Percentiles rank a stretch among this genome's conserved stretches.
phyloP scores from a whole-genome alignment of 37 sponge, comb jelly and placozoan species.

The Chondrosia reniformis region DNA sequence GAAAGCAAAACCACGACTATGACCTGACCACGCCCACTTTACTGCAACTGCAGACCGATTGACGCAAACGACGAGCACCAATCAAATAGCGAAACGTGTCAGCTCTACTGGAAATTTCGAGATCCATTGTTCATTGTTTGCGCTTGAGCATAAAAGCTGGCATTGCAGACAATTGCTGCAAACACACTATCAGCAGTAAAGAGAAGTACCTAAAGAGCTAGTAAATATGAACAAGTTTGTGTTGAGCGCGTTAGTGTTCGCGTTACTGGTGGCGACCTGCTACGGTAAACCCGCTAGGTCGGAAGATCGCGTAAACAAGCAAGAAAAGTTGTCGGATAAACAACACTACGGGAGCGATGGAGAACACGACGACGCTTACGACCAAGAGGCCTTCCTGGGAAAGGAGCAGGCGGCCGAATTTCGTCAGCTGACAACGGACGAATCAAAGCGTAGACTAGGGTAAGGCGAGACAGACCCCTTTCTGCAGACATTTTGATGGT shows the following conservation, averaged over 20 bases:
- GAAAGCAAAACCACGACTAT: too few species aligned
- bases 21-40: too few species aligned
- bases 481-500: too few species aligned
- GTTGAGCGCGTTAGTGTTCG: not conserved
- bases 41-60: too few species aligned
- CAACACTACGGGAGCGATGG: constrained; percentile 43
- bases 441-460: constrained; percentile 64
- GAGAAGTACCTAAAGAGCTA: not conserved
- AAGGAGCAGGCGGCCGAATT: constrained; percentile 82
- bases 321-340: constrained; percentile 38
- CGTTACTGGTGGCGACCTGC: not conserved
- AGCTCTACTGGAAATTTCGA: not conserved
- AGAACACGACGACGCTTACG: constrained; percentile 69
- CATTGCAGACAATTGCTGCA: not conserved
- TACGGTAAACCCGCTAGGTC: not conserved
- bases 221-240: not conserved
- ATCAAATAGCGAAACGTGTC: constrained; percentile 12
- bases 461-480: not conserved
- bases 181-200: not conserved
- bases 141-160: not conserved
- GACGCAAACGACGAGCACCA: too few species aligned
- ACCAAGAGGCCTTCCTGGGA: constrained; percentile 93
- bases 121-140: constrained; percentile 25
- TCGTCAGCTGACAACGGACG: constrained; percentile 63
- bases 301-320: not conserved